phyloP scores from a whole-genome alignment of 2,113 vertebrate genomes.

The Perognathus longimembris region DNA sequence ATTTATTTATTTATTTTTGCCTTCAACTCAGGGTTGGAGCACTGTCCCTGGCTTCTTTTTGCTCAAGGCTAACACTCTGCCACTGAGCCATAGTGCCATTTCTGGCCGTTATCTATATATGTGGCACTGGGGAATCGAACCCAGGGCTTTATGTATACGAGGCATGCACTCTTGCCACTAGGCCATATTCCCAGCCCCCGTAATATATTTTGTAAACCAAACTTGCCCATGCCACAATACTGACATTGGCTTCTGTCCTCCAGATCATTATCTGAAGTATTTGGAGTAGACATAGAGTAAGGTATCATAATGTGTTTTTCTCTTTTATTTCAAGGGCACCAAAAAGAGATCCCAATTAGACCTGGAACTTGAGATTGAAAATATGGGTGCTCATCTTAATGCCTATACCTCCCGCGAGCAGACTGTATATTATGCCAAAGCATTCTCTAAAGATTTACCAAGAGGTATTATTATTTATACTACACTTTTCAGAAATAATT shows the following conservation, averaged over 20 bases:
- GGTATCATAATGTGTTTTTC: neutral
- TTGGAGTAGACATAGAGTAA: neutral
- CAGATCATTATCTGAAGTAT: neutral
- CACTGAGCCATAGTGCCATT: no score
- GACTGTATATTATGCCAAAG: conserved; percentile 98
- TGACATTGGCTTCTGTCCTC: neutral
- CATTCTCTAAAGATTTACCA: conserved; percentile 97
- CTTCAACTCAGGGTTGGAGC: no score
- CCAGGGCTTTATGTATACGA: no score
- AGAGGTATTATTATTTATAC: conserved; percentile 88
- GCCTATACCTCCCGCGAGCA: conserved; percentile 98
- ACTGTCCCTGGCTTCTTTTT: no score
- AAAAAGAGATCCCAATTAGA: conserved; percentile 98
- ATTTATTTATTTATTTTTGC: no score
- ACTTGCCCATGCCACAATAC: conserved; percentile 15
- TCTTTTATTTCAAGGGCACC: conserved; percentile 92
- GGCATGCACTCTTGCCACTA: no score
- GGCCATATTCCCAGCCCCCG: no score
- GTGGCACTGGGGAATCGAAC: no score
- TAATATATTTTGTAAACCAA: neutral
- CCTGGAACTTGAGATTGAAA: conserved; percentile 98
- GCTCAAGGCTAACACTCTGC: no score
- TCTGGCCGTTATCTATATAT: no score
- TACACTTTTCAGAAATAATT: conserved; percentile 15
- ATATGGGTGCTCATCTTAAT: conserved; percentile 99